Base-by-base conservation (phyloP, 2,113 vertebrate species). In the Prionailurus bengalensis region DNA sequence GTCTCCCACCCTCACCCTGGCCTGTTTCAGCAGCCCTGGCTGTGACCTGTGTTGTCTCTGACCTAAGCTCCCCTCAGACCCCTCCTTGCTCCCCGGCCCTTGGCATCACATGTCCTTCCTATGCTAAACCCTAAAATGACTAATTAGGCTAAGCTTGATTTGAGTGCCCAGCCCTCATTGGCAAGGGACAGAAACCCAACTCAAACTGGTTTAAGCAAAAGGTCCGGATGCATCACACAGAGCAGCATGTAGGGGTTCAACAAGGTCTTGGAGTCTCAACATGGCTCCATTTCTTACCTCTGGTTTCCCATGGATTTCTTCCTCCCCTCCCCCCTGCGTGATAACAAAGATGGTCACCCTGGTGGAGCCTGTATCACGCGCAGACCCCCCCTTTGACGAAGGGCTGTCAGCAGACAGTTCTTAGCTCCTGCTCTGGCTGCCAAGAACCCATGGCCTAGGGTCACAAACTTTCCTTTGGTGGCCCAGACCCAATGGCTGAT, bases 391-490 rank as follows among this genome's bases (percentile, higher is more conserved):
- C 25, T 61, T 84, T 0, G 0, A 39, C 3, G 21, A 16, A 78
- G 16, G 39, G 5, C 25, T 11, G 13, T 13, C 51, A 14, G 53
- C 29, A 63, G 80, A 5, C 7, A 19, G 25, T 33, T 68, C 36
- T 79, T 25, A 33, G 42, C 27, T 17, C 10, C 2, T 0, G 25
- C 45, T 73, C 0, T 0, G 0, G 1, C 7, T 31, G 19, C 13
- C 1, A 7, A 33, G 68, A 63, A 63, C 53, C 19, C 39, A 48
- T 45, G 55, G 82, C 17, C n/a, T 71, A 14, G 61, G 63, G 61
- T 73, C 21, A 48, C 45, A 78, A 1, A 39, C n/a, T 31, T 63
- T 19, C 39, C 48, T 21, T 19, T 61, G 21, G 89, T 48, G 55
- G 45, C 36, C 63, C 91, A 91, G 78, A 88, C 39, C 55, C 65